These are phyloP conservation scores for Falco biarmicus DNA, from an alignment of 2,797 vertebrate genomes.

Conservation along the genomic window DNA sequence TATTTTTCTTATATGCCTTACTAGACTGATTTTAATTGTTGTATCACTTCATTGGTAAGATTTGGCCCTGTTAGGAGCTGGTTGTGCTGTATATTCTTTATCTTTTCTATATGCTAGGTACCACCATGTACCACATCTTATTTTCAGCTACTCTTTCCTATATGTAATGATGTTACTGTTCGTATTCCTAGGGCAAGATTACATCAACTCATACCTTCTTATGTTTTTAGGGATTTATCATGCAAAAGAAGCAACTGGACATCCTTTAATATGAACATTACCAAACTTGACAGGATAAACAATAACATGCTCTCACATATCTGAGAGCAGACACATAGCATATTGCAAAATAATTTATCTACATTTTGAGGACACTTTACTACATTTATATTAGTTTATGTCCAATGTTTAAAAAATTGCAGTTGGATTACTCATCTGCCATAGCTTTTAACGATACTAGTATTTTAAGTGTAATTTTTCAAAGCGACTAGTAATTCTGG, in stretches of 20 bases:
- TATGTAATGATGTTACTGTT: background rate
- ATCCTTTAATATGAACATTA: background rate
- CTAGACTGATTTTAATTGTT: background rate
- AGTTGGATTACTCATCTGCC: slow-evolving; percentile 37
- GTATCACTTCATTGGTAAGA: background rate
- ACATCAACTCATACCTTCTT: background rate
- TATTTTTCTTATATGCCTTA: background rate
- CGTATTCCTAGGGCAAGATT: background rate
- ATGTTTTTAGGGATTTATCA: slow-evolving; percentile 14
- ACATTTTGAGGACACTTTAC: slow-evolving; percentile 30
- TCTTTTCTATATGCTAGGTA: background rate
- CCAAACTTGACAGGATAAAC: slow-evolving; percentile 40
- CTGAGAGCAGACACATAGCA: background rate
- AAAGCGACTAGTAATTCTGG: slow-evolving; percentile 32
- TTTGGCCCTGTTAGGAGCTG: background rate
- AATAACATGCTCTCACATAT: background rate
- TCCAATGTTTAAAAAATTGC: background rate
- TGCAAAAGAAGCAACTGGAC: slow-evolving; percentile 8
- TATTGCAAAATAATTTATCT: slow-evolving; percentile 55
- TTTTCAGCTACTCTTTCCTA: background rate
- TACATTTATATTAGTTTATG: slow-evolving; percentile 53
- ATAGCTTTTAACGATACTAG: slow-evolving; percentile 27
- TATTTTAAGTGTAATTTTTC: slow-evolving; percentile 51
- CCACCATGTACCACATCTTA: background rate
- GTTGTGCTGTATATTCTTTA: background rate